These are phyloP conservation scores for Drosophila austrosaltans DNA, from an alignment of 2,888 invertebrate species.

Conservation along the genomic window DNA sequence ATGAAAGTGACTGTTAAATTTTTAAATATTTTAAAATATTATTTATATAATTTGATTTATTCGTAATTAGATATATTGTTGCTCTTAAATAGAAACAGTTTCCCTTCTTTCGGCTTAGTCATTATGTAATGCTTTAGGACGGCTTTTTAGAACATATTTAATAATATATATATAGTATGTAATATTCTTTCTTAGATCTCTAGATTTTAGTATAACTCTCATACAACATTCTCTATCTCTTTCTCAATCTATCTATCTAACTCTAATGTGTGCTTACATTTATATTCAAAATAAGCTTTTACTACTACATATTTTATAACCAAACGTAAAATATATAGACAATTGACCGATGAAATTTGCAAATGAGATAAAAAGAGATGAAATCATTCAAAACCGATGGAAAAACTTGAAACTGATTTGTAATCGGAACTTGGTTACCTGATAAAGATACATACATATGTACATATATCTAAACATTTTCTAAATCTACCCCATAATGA, in stretches of 20 bases:
- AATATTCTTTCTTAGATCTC: slow-evolving; percentile 17
- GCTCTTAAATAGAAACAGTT: background rate
- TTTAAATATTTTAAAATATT: background rate
- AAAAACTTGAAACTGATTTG: too few relatives aligned
- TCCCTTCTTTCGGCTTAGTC: background rate
- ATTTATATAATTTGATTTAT: too few relatives aligned
- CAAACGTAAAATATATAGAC: slow-evolving; percentile 39
- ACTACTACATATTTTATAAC: slow-evolving; percentile 39
- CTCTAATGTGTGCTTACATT: slow-evolving; percentile 4
- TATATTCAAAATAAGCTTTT: slow-evolving; percentile 55
- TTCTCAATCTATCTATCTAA: slow-evolving; percentile 28
- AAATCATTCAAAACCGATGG: background rate
- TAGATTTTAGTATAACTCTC: slow-evolving; percentile 24
- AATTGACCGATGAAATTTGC: slow-evolving; percentile 41
- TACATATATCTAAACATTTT: too few relatives aligned
- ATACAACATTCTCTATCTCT: slow-evolving; percentile 30
- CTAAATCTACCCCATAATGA: too few relatives aligned
- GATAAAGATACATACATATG: too few relatives aligned
- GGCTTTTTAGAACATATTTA: slow-evolving; percentile 14
- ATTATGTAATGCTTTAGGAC: slow-evolving; percentile 24
- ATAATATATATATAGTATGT: slow-evolving; percentile 22
- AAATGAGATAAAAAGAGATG: slow-evolving; percentile 14
- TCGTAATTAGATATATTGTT: too few relatives aligned
- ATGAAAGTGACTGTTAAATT: background rate
- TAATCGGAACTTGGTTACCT: too few relatives aligned